Evolutionary conservation across 2,888 invertebrate genomes (phyloP).

Genomic region (Erynnis tages): DNA sequence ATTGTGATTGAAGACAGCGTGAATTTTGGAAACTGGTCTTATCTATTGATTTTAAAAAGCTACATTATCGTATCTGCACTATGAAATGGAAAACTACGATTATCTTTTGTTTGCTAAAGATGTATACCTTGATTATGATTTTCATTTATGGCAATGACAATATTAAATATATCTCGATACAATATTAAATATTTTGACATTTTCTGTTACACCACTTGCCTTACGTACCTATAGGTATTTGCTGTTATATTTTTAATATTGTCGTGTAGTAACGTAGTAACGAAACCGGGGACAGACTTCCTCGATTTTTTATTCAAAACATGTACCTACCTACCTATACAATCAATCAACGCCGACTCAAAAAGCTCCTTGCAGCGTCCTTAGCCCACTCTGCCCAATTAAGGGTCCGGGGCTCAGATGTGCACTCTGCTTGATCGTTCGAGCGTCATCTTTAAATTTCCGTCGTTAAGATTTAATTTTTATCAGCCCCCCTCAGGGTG

Average conservation of each 20-base stretch:
- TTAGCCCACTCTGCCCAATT: constrained; percentile 72
- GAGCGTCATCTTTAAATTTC: constrained; percentile 82
- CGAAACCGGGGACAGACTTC: too few species aligned
- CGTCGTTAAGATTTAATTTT: constrained; percentile 82
- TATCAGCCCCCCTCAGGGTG: constrained; percentile 61
- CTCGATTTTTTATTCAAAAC: constrained; percentile 2
- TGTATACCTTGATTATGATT: too few species aligned
- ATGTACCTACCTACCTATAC: constrained; percentile 17
- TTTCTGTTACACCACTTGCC: too few species aligned
- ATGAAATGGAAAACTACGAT: too few species aligned
- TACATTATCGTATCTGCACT: too few species aligned
- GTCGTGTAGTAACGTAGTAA: too few species aligned
- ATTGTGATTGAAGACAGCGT: background rate
- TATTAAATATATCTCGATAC: too few species aligned
- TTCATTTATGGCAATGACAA: too few species aligned
- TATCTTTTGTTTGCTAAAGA: too few species aligned
- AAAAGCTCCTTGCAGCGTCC: constrained; percentile 45
- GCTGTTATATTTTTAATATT: too few species aligned
- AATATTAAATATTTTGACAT: too few species aligned
- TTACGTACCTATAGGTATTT: too few species aligned
- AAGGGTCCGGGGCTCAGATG: constrained; percentile 78
- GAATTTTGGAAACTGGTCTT: background rate
- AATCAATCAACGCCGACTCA: constrained; percentile 43
- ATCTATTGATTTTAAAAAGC: constrained; percentile 1
- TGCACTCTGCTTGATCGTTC: constrained; percentile 80